Evolutionary conservation across 2,888 invertebrate species (phyloP).

Genomic region (Luffia ferchaultella): DNA sequence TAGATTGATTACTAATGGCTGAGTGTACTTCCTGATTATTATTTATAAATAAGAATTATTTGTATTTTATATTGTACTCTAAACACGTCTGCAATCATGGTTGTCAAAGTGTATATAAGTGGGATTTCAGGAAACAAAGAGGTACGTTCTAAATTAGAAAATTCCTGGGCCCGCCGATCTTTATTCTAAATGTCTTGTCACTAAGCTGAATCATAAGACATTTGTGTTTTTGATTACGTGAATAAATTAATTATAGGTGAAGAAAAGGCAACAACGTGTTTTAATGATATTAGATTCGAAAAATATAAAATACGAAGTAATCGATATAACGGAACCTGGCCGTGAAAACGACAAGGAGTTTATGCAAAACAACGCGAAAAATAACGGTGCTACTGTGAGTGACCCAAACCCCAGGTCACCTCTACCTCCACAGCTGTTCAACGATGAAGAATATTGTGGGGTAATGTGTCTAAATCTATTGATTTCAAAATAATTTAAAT

Average conservation of each 20-base stretch:
- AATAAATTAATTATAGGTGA: slow-evolving; percentile 74
- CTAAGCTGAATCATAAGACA: slow-evolving; percentile 42
- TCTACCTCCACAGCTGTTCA: slow-evolving; percentile 94
- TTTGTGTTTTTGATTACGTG: slow-evolving; percentile 46
- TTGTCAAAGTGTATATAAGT: slow-evolving; percentile 90
- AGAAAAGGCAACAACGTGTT: slow-evolving; percentile 94
- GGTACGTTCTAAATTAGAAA: slow-evolving; percentile 70
- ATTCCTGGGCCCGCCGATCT: slow-evolving; percentile 43
- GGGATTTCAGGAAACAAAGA: slow-evolving; percentile 95
- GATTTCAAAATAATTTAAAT: too few species aligned
- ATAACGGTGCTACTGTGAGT: slow-evolving; percentile 76
- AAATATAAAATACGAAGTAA: slow-evolving; percentile 85
- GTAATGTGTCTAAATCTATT: slow-evolving; percentile 58
- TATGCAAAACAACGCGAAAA: slow-evolving; percentile 88
- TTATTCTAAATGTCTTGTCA: slow-evolving; percentile 35
- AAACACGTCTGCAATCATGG: slow-evolving; percentile 68
- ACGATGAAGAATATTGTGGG: slow-evolving; percentile 91
- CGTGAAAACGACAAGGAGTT: slow-evolving; percentile 88
- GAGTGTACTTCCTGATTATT: slow-evolving; percentile 52
- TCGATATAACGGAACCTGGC: slow-evolving; percentile 96
- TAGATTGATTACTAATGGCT: slow-evolving; percentile 38
- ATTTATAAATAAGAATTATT: slow-evolving; percentile 32
- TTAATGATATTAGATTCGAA: slow-evolving; percentile 93
- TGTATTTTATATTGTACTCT: slow-evolving; percentile 30
- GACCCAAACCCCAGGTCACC: slow-evolving; percentile 80